Percentiles rank a stretch among this genome's conserved stretches.
Conservation (phyloP, 2,888 invertebrate species). For the Ctenicera cuprea region DNA sequence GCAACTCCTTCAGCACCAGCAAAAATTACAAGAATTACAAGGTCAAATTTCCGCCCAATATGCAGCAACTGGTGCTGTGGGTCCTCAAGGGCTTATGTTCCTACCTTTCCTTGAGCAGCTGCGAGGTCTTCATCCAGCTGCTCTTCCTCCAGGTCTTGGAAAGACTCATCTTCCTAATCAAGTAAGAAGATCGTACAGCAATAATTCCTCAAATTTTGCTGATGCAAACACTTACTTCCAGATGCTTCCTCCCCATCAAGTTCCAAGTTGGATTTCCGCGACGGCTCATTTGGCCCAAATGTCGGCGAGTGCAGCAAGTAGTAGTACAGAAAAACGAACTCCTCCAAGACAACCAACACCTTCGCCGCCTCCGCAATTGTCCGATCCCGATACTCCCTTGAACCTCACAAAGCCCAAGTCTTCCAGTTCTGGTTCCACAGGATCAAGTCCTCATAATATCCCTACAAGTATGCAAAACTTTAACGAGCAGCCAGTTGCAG, state of each 20-base stretch:
- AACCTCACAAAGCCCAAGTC: constrained; percentile 92
- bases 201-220: constrained; percentile 5
- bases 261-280: constrained; percentile 78
- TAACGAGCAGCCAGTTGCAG: constrained; percentile 75
- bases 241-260: constrained; percentile 76
- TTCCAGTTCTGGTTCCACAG: constrained; percentile 74
- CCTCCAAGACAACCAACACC: constrained; percentile 67
- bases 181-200: constrained; percentile 57
- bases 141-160: constrained; percentile 65
- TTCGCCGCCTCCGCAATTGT: constrained; percentile 67
- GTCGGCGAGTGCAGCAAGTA: constrained; percentile 71
- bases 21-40: constrained; percentile 77
- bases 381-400: constrained; percentile 88
- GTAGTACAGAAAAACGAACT: constrained; percentile 64
- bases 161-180: constrained; percentile 69
- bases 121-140: constrained; percentile 67
- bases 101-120: constrained; percentile 84
- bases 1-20: constrained; percentile 76
- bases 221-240: constrained; percentile 61
- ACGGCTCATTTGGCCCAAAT: constrained; percentile 85
- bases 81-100: constrained; percentile 80
- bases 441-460: constrained; percentile 73
- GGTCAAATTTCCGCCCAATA: constrained; percentile 77
- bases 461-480: constrained; percentile 69
- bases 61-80: constrained; percentile 70